Percentiles rank a stretch among this genome's conserved stretches.
These are phyloP conservation scores for Trochalopteron elliotii DNA, from an alignment of 2,113 vertebrate genomes.

Conservation along the genomic window DNA sequence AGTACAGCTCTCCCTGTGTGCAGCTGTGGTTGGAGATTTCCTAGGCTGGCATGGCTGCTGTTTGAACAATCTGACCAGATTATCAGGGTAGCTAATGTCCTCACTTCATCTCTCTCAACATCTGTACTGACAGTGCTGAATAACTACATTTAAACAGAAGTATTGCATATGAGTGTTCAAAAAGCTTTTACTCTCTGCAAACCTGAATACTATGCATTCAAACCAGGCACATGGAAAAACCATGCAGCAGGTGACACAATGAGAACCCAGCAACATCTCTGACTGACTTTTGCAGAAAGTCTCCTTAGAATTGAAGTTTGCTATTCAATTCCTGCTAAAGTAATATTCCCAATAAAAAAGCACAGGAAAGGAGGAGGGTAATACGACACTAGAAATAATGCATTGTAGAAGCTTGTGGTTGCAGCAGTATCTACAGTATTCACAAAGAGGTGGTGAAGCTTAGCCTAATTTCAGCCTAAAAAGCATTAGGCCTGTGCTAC, in stretches of 20 bases:
- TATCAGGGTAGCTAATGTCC: not conserved
- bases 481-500: not conserved
- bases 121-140: not conserved
- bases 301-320: not conserved
- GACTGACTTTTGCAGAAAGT: not conserved
- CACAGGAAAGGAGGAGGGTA: not conserved
- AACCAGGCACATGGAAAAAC: not conserved
- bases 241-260: not conserved
- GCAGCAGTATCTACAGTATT: not conserved
- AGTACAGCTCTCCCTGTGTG: fast-evolving
- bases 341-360: not conserved
- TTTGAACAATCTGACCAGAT: not conserved
- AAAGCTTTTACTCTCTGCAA: not conserved
- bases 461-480: not conserved
- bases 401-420: not conserved
- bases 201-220: not conserved
- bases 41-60: not conserved
- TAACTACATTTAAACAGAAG: not conserved
- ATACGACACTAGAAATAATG: not conserved
- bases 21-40: not conserved
- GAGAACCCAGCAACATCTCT: not conserved
- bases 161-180: not conserved
- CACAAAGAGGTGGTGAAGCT: not conserved
- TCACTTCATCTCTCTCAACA: not conserved
- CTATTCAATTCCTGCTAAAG: not conserved